Percentiles rank a stretch among this genome's conserved stretches.
These are phyloP conservation scores for Ornithorhynchus anatinus DNA, from an alignment of 2,113 vertebrate species.

Conservation along the genomic window DNA sequence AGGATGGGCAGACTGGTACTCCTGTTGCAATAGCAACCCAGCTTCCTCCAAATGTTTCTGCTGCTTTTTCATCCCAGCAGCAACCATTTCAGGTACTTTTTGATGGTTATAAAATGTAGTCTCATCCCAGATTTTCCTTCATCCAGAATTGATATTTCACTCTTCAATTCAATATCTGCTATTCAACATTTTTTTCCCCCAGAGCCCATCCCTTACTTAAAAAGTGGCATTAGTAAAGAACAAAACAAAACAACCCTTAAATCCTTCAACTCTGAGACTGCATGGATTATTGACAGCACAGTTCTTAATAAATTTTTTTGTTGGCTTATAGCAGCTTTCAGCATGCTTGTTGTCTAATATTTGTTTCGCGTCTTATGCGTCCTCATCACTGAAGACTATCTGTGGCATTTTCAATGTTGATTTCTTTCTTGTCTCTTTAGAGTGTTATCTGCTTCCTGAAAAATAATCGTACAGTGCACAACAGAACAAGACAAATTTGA, in stretches of 20 bases:
- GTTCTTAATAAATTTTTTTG: background rate
- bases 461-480: slow-evolving; percentile 16
- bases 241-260: slow-evolving; percentile 2
- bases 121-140: slow-evolving; percentile 61
- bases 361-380: slow-evolving; percentile 13
- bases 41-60: slow-evolving; percentile 90
- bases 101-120: slow-evolving; percentile 64
- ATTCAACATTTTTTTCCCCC: slow-evolving; percentile 54
- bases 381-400: slow-evolving; percentile 16
- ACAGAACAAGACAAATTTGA: background rate
- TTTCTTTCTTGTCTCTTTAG: slow-evolving; percentile 30
- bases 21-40: slow-evolving; percentile 93
- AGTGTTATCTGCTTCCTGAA: slow-evolving; percentile 24
- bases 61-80: slow-evolving; percentile 84
- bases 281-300: slow-evolving; percentile 38
- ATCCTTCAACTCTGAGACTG: slow-evolving; percentile 25
- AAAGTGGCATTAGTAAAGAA: no score
- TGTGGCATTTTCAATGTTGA: slow-evolving; percentile 43
- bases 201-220: slow-evolving; percentile 62
- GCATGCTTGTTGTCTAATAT: slow-evolving; percentile 42
- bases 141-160: slow-evolving; percentile 46
- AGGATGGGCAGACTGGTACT: slow-evolving; percentile 90
- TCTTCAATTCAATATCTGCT: slow-evolving; percentile 50
- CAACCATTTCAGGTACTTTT: slow-evolving; percentile 83
- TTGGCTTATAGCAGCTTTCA: slow-evolving; percentile 24